These are phyloP conservation scores for Harlomillsia oculata DNA, from an alignment of 1,140 invertebrate genomes.

Conservation along the genomic window DNA sequence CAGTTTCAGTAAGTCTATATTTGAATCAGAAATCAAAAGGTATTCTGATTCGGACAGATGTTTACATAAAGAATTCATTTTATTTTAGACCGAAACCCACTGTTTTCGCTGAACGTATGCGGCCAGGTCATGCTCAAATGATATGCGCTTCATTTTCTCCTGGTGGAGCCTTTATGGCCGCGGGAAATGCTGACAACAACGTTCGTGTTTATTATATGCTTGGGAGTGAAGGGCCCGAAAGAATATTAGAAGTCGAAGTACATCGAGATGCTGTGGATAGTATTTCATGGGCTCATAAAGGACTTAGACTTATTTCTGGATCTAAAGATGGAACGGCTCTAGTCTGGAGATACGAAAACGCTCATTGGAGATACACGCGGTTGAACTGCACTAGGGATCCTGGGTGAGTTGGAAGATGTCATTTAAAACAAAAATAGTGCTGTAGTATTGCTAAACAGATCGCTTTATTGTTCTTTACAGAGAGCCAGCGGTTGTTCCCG, in stretches of 20 bases:
- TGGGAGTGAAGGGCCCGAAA: constrained; percentile 57
- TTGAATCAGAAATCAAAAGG: constrained; percentile 1
- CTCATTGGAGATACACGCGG: constrained; percentile 72
- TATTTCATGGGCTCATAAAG: constrained; percentile 83
- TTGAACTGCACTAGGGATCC: constrained; percentile 56
- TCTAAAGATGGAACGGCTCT: constrained; percentile 92
- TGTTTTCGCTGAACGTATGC: constrained; percentile 84
- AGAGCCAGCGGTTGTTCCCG: constrained; percentile 32
- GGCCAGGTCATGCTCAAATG: constrained; percentile 90
- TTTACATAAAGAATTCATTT: background rate
- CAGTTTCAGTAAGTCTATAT: constrained; percentile 38
- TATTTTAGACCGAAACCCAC: constrained; percentile 63
- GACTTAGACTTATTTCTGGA: constrained; percentile 81
- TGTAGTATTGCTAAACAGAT: too few relatives aligned
- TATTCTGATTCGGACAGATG: background rate
- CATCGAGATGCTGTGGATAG: constrained; percentile 92
- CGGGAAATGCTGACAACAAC: constrained; percentile 87
- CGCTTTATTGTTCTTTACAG: constrained; percentile 4
- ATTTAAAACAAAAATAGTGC: too few relatives aligned
- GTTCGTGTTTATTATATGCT: constrained; percentile 81
- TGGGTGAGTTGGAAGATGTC: constrained; percentile 53
- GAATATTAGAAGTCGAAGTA: constrained; percentile 73
- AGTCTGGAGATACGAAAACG: constrained; percentile 83
- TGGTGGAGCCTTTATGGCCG: constrained; percentile 85
- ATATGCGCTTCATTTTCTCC: constrained; percentile 90